Conservation (phyloP, 2,888 invertebrate genomes). For the Andrena trimmerana region DNA sequence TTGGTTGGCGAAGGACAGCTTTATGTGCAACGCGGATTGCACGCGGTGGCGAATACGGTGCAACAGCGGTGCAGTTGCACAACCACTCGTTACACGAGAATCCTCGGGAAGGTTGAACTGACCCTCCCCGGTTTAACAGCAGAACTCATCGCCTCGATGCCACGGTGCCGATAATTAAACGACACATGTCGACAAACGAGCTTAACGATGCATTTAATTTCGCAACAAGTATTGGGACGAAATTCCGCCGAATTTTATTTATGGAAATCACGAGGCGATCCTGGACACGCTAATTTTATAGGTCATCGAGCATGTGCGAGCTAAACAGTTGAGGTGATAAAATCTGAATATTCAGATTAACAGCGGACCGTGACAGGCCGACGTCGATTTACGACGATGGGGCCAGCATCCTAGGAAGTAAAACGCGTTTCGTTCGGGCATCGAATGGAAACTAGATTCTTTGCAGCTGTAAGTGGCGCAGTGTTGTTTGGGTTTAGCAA, state of each 20-base stretch:
- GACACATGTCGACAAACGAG: constrained; percentile 20
- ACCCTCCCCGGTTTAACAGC: background rate
- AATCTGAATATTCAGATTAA: constrained; percentile 47
- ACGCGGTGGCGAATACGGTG: constrained; percentile 34
- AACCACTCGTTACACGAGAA: constrained; percentile 48
- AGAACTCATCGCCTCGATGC: background rate
- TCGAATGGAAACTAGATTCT: background rate
- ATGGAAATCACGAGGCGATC: constrained; percentile 25
- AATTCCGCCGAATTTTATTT: constrained; percentile 22
- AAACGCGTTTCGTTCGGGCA: background rate
- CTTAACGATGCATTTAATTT: constrained; percentile 13
- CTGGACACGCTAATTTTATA: constrained; percentile 9
- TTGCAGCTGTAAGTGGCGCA: background rate
- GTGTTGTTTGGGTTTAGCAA: background rate
- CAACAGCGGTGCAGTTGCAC: constrained; percentile 45
- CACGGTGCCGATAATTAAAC: constrained; percentile 22
- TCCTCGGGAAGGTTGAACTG: constrained; percentile 21
- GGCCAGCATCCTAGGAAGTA: too few species aligned
- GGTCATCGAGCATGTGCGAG: background rate
- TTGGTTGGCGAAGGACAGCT: constrained; percentile 49
- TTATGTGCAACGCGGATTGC: constrained; percentile 42
- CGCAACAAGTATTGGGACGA: background rate
- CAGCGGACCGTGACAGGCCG: background rate
- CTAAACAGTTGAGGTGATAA: background rate
- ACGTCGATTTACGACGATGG: background rate